Evolutionary conservation across 2,888 invertebrate species (phyloP).

Genomic region (Leptothorax acervorum): DNA sequence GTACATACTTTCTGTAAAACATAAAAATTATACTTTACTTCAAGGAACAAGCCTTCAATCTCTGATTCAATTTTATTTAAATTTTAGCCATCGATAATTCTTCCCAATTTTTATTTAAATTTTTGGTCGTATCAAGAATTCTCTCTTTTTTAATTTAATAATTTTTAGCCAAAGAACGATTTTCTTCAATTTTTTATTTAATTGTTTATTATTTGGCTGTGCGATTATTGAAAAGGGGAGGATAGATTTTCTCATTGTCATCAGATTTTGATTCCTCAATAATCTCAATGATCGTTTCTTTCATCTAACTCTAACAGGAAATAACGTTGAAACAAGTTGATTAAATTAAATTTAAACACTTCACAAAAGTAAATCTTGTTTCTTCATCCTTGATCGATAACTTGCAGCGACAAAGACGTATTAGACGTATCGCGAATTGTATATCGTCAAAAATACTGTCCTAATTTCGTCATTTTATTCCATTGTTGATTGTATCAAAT

Average conservation of each 20-base stretch:
- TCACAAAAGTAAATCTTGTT: background rate
- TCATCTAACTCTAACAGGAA: background rate
- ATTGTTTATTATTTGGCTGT: background rate
- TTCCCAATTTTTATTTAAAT: background rate
- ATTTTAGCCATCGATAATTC: background rate
- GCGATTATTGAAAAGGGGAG: background rate
- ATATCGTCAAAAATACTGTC: background rate
- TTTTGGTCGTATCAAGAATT: background rate
- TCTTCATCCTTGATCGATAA: slow-evolving; percentile 50
- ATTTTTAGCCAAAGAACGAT: background rate
- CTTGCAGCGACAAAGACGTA: slow-evolving; percentile 48
- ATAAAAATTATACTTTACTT: background rate
- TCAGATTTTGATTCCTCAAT: background rate
- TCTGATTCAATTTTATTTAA: background rate
- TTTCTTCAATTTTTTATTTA: background rate
- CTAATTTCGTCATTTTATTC: background rate
- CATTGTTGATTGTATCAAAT: background rate
- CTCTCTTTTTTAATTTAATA: background rate
- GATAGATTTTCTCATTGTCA: background rate
- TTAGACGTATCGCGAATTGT: background rate
- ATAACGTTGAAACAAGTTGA: background rate
- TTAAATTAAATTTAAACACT: background rate
- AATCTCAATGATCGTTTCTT: background rate
- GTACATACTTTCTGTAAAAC: background rate
- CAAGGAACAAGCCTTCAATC: background rate